Conservation (phyloP, 2,797 vertebrate species). For the Myotis daubentonii region DNA sequence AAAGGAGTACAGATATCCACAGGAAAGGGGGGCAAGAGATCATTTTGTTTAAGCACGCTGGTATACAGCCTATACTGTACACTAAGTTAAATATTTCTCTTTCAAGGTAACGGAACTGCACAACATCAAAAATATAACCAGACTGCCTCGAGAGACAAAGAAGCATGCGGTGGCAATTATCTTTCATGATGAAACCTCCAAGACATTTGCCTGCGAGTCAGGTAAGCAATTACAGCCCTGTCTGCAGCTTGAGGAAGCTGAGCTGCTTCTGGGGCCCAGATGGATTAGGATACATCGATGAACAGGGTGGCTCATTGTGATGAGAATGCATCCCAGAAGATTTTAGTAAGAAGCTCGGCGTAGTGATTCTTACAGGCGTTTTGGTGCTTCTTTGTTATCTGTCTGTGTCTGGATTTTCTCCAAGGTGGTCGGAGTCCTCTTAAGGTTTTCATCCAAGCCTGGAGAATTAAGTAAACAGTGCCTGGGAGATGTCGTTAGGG, state of each 20-base stretch:
- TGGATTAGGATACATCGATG: constrained; percentile 48
- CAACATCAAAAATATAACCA: constrained; percentile 98
- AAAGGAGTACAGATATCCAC: background rate
- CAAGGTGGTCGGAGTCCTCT: constrained; percentile 50
- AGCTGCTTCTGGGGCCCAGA: constrained; percentile 53
- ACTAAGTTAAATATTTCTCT: constrained; percentile 74
- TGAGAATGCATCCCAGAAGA: constrained; percentile 10
- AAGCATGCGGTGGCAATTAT: constrained; percentile 99
- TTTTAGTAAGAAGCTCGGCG: background rate
- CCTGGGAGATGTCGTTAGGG: constrained; percentile 40
- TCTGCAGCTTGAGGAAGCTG: constrained; percentile 74
- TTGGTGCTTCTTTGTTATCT: constrained; percentile 61
- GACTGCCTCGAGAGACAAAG: constrained; percentile 98
- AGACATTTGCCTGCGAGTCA: constrained; percentile 99
- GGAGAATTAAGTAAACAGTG: constrained; percentile 76
- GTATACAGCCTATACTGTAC: background rate
- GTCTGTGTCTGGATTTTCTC: constrained; percentile 54
- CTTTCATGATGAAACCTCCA: constrained; percentile 97
- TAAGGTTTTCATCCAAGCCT: constrained; percentile 69
- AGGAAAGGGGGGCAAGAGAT: background rate
- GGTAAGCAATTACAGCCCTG: constrained; percentile 88
- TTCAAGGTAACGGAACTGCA: constrained; percentile 98
- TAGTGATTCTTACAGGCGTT: constrained; percentile 41
- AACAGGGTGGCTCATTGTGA: constrained; percentile 34
- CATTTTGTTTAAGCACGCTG: background rate